A percentile compares a stretch with the other conserved stretches of the same genome.
phyloP scores from a whole-genome alignment of 2,797 vertebrate genomes.

The Buceros bicornis region DNA sequence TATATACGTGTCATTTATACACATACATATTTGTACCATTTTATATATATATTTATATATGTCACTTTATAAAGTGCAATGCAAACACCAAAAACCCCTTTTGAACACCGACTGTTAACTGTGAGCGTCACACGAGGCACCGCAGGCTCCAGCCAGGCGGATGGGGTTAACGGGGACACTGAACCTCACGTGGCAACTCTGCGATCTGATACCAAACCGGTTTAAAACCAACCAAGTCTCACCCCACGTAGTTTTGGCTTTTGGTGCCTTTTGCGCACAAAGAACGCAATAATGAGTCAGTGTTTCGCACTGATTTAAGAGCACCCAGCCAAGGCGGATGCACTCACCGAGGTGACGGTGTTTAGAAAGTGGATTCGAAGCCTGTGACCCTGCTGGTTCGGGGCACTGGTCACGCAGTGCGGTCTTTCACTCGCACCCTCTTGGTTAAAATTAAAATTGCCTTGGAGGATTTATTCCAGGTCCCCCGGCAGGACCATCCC shows the following conservation, averaged over 20 bases:
- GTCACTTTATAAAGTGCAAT: background rate
- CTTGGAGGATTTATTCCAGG: background rate
- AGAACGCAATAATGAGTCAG: background rate
- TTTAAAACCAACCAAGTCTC: background rate
- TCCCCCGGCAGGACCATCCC: accelerated
- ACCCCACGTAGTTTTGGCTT: accelerated
- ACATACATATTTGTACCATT: too few relatives aligned
- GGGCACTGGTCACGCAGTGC: background rate
- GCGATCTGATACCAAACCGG: background rate
- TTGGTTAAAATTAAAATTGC: background rate
- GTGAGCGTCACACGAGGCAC: accelerated
- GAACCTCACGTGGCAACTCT: background rate
- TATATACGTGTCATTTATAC: too few relatives aligned
- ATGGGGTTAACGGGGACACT: background rate
- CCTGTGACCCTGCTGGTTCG: accelerated
- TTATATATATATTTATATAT: too few relatives aligned
- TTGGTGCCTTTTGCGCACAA: background rate
- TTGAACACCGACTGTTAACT: background rate
- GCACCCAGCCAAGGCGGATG: background rate
- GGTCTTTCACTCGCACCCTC: background rate
- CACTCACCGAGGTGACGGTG: background rate
- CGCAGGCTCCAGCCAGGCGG: background rate
- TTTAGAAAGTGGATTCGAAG: background rate
- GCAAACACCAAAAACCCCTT: background rate
- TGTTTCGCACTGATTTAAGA: too few relatives aligned